Conservation (phyloP, 1,140 invertebrate genomes). For the Drosophila yakuba region DNA sequence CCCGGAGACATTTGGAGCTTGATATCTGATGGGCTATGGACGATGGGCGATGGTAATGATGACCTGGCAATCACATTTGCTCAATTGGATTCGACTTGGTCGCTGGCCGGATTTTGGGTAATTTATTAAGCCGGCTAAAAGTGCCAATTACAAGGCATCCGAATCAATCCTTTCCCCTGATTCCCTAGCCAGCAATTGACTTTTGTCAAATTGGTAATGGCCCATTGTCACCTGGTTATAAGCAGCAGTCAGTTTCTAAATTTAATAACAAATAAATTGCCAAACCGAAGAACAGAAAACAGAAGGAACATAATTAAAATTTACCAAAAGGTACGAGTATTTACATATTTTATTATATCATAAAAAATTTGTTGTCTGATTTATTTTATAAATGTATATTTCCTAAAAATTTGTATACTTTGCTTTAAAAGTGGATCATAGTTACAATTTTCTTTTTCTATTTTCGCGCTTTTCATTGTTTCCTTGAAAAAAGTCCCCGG, state of each 20-base stretch:
- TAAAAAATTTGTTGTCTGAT: too few relatives aligned
- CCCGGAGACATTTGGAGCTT: conserved; percentile 37
- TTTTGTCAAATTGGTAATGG: conserved; percentile 9
- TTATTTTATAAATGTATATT: too few relatives aligned
- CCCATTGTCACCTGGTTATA: not conserved
- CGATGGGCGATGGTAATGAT: conserved; percentile 26
- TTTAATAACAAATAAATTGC: not conserved
- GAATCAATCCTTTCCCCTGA: conserved; percentile 6
- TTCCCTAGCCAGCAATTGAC: conserved; percentile 7
- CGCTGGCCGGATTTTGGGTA: conserved; percentile 19
- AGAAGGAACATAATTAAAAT: too few relatives aligned
- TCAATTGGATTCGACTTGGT: conserved; percentile 64
- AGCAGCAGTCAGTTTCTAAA: not conserved
- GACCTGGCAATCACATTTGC: conserved; percentile 57
- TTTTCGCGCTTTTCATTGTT: not conserved
- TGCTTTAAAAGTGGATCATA: not conserved
- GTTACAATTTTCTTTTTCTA: not conserved
- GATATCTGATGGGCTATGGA: conserved; percentile 19
- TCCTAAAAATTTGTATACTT: not conserved
- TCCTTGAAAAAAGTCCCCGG: not conserved
- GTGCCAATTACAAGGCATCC: conserved; percentile 32
- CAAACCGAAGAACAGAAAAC: not conserved
- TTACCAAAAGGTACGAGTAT: not conserved
- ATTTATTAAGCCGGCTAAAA: conserved; percentile 47
- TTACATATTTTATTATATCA: not conserved